Evolutionary conservation across 2,888 invertebrate species (phyloP).

Genomic region (Nomada goodeniana): DNA sequence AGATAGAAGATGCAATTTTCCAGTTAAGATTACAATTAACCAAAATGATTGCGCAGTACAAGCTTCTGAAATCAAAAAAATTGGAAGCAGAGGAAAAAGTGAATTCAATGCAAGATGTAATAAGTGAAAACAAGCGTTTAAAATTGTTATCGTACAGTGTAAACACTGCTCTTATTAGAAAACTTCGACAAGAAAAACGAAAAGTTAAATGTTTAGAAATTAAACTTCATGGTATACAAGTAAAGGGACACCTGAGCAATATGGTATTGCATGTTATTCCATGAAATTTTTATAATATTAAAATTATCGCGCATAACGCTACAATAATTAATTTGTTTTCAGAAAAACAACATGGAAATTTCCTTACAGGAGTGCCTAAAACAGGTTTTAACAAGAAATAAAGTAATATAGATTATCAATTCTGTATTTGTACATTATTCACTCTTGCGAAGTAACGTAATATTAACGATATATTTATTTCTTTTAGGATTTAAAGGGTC

Average conservation of each 20-base stretch:
- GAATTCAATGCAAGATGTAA: slow-evolving; percentile 67
- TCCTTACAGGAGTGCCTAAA: slow-evolving; percentile 71
- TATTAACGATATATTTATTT: slow-evolving; percentile 20
- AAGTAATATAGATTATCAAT: slow-evolving; percentile 61
- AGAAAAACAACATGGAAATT: slow-evolving; percentile 70
- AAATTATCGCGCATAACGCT: neutral
- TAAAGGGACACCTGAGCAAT: slow-evolving; percentile 45
- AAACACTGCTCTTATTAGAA: slow-evolving; percentile 73
- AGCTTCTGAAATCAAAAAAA: slow-evolving; percentile 73
- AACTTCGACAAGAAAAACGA: slow-evolving; percentile 72
- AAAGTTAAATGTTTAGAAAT: slow-evolving; percentile 68
- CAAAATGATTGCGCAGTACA: slow-evolving; percentile 78
- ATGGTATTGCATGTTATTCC: slow-evolving; percentile 60
- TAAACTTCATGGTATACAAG: slow-evolving; percentile 66
- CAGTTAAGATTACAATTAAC: slow-evolving; percentile 72
- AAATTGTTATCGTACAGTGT: slow-evolving; percentile 71
- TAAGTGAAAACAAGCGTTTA: slow-evolving; percentile 73
- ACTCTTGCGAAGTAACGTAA: neutral
- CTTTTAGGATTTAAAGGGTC: slow-evolving; percentile 73
- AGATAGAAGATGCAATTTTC: slow-evolving; percentile 77
- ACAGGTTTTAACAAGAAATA: slow-evolving; percentile 73
- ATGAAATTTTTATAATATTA: neutral
- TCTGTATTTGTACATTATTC: neutral
- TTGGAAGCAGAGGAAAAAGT: slow-evolving; percentile 73
- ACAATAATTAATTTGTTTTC: slow-evolving; percentile 43